Percentiles rank a stretch among this genome's conserved stretches.
These are phyloP conservation scores for Alosa sapidissima DNA, from an alignment of 2,797 vertebrate genomes.

Conservation along the genomic window DNA sequence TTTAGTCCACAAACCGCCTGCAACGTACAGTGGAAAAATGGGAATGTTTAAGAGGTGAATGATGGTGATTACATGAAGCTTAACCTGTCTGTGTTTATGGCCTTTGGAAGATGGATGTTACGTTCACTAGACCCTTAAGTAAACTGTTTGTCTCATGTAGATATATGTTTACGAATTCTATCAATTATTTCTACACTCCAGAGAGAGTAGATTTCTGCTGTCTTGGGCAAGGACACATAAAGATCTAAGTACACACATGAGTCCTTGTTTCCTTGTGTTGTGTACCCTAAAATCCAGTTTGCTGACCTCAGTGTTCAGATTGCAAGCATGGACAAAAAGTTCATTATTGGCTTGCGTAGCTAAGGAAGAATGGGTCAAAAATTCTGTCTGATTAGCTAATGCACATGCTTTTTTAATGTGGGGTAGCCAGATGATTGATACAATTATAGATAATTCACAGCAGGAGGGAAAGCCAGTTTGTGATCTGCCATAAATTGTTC, in stretches of 20 bases:
- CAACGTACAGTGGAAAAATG: neutral
- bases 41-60: slow-evolving; percentile 13
- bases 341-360: neutral
- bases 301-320: neutral
- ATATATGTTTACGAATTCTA: slow-evolving; percentile 65
- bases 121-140: slow-evolving; percentile 52
- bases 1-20: neutral
- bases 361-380: neutral
- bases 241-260: neutral
- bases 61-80: slow-evolving; percentile 49
- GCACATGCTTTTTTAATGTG: neutral
- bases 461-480: neutral
- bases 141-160: slow-evolving; percentile 60
- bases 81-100: slow-evolving; percentile 50
- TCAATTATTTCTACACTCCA: slow-evolving; percentile 54
- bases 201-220: neutral
- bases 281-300: neutral
- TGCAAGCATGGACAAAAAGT: slow-evolving; percentile 4
- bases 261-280: neutral
- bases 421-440: slow-evolving; percentile 10
- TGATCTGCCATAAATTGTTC: slow-evolving; percentile 8
- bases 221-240: neutral
- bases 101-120: slow-evolving; percentile 34
- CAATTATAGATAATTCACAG: neutral
- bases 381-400: neutral